phyloP scores from a whole-genome alignment of 2,797 vertebrate species.

The Dipus sagitta region DNA sequence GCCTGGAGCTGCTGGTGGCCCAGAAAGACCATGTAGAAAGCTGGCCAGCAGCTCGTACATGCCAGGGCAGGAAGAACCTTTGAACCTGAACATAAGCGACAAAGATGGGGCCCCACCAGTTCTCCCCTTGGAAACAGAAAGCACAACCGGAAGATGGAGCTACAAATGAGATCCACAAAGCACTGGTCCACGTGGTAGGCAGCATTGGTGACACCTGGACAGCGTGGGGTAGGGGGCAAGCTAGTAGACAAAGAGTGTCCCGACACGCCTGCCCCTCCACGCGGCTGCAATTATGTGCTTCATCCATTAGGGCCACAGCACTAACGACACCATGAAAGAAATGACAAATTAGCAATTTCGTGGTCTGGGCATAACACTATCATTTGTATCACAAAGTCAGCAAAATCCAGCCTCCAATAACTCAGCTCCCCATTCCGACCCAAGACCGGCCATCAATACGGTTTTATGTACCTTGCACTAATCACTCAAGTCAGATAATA shows the following conservation, averaged over 20 bases:
- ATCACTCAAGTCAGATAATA: slow-evolving; percentile 95
- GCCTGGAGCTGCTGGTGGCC: background rate
- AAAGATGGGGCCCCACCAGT: background rate
- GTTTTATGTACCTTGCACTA: slow-evolving; percentile 92
- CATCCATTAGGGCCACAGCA: slow-evolving; percentile 88
- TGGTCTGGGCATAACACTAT: slow-evolving; percentile 90
- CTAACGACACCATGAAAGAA: slow-evolving; percentile 90
- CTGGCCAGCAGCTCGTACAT: fast-evolving
- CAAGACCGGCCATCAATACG: slow-evolving; percentile 88
- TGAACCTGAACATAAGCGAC: background rate
- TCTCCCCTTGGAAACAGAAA: background rate
- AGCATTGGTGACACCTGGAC: background rate
- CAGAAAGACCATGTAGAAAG: fast-evolving
- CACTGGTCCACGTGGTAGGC: slow-evolving; percentile 26
- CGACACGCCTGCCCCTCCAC: slow-evolving; percentile 69
- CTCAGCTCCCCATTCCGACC: slow-evolving; percentile 88
- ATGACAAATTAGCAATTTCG: slow-evolving; percentile 91
- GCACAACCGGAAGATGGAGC: background rate
- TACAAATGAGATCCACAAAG: background rate
- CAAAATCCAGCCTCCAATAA: slow-evolving; percentile 90
- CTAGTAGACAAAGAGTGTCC: slow-evolving; percentile 81
- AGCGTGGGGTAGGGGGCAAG: slow-evolving; percentile 19
- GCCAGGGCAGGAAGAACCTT: background rate
- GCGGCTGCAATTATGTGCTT: slow-evolving; percentile 78
- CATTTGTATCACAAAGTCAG: slow-evolving; percentile 92